Base-by-base conservation (phyloP, 2,113 vertebrate genomes). In the Circaetus cinerascens region DNA sequence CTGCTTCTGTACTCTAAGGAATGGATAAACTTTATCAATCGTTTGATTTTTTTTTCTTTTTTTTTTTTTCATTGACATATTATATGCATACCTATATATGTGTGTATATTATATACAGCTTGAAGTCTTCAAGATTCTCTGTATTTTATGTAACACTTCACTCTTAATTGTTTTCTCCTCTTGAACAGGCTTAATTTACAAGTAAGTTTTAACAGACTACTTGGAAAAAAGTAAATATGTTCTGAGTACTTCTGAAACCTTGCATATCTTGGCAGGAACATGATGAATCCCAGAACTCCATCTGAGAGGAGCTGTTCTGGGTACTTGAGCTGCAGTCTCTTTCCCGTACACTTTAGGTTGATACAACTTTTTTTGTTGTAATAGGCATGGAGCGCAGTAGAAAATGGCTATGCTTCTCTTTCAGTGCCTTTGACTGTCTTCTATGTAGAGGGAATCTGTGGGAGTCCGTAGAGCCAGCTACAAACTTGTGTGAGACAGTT, bases 31-130 rank as follows among this genome's bases (percentile, higher is more conserved):
- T 21, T 84, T 36, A 43, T 66, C 25, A 36, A 19, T 38, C 3
- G 8, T 15, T 43, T 45, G 29, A 43, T 50, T 55, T 8, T 46
- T 25, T 60, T 69, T 62, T 38, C 36, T 38, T 8, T 41, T 40
- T 7, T 46, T 19, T 62, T 53, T 63, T 77, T 83, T 27, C 53
- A 40, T 53, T 34, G 22, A 23, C 15, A 13, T 34, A 5, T 15
- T 36, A 22, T 10, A 59, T 59, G 5, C 13, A 7, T 64, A 66
- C 2, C 0, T 66, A 10, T 57, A 53, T 4, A 16, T 1, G 3
- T 57, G 17, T 57, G 13, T 46, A 3, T 77, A 21, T 77, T 80
- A 67, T 51, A 67, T 68, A 41, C 0, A 7, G 5, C 6, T 13
- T 63, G 29, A 90, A 27, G 11, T 34, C 34, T 51, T 90, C 45